phyloP scores from a whole-genome alignment of 2,113 vertebrate species.

The Chionis minor region DNA sequence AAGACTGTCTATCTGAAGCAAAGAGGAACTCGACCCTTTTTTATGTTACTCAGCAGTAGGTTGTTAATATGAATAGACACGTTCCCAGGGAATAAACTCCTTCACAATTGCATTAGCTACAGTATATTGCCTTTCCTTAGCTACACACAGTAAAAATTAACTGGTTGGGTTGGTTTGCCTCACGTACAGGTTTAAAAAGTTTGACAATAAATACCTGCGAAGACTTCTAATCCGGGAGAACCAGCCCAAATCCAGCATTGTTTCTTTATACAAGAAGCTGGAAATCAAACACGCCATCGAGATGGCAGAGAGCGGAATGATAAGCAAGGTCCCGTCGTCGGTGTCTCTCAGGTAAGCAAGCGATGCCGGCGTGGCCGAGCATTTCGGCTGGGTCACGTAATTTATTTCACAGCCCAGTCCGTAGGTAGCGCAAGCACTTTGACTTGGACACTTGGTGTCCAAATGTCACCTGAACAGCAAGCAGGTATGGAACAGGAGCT shows the following conservation, averaged over 20 bases:
- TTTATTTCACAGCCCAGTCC: neutral
- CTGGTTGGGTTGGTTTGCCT: constrained; percentile 25
- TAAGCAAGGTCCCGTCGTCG: constrained; percentile 77
- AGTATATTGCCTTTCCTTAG: neutral
- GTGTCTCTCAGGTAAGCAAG: constrained; percentile 79
- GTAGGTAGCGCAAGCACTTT: neutral
- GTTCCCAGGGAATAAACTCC: neutral
- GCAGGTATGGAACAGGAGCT: neutral
- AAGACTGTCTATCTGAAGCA: neutral
- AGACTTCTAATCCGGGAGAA: constrained; percentile 88
- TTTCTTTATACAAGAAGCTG: constrained; percentile 93
- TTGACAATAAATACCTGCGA: constrained; percentile 88
- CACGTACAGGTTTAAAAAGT: constrained; percentile 87
- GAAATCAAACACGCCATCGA: constrained; percentile 94
- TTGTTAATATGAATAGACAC: neutral
- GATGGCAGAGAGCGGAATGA: constrained; percentile 84
- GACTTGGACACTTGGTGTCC: neutral
- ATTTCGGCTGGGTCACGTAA: fast-evolving
- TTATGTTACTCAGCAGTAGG: neutral
- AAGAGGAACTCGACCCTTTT: neutral
- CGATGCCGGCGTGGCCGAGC: neutral
- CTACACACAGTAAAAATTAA: neutral
- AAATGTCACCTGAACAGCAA: neutral
- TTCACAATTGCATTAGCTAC: neutral
- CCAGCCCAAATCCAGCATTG: constrained; percentile 90